Evolutionary conservation across 2,113 vertebrate genomes (phyloP), one percentile per base, ranked within the genome.

Genomic region (Pachycephala philippinensis): DNA sequence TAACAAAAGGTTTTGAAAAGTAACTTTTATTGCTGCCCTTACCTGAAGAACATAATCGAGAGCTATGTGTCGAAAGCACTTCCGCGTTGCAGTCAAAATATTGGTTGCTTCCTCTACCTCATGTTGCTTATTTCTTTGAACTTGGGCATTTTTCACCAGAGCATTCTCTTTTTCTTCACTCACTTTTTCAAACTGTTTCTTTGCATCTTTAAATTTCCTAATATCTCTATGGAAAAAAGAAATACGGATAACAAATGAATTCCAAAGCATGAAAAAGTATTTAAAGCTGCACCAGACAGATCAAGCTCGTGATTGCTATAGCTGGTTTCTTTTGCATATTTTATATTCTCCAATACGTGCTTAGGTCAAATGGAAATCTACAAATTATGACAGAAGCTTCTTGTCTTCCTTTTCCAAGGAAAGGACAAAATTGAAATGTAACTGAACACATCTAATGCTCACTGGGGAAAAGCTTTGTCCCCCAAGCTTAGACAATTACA

Each of bases 101-200:
- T 98, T 98, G 60, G 98, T 98, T 88, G 99, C 99, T 95, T 99
- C 99, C 85, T 99, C 99, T 89, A 99, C 99, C 94, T 99, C 99
- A 0, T 99, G 99, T 81, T 98, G 99, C 68, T 99, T 99, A 96
- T 99, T 99, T 90, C 99, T 98, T 22, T 99, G 99, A 37, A 99
- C 99, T 96, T 99, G 99, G 15, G 99, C 99, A 18, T 99, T 99
- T 97, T 99, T 99, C 35, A 98, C 99, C 42, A 99, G 96, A 4
- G 99, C 99, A 6, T 98, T 98, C 87, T 99, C 99, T 94, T 99
- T 99, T 94, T 99, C 99, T 94, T 99, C 99, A 30, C 99, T 99
- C 95, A 99, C 99, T 97, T 99, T 99, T 98, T 99, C 99, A 97
- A 99, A 99, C 35, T 99, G 99, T 86, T 99, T 99, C 97, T 99